Evolutionary conservation across 2,888 invertebrate species (phyloP).

Genomic region (Altica lythri): DNA sequence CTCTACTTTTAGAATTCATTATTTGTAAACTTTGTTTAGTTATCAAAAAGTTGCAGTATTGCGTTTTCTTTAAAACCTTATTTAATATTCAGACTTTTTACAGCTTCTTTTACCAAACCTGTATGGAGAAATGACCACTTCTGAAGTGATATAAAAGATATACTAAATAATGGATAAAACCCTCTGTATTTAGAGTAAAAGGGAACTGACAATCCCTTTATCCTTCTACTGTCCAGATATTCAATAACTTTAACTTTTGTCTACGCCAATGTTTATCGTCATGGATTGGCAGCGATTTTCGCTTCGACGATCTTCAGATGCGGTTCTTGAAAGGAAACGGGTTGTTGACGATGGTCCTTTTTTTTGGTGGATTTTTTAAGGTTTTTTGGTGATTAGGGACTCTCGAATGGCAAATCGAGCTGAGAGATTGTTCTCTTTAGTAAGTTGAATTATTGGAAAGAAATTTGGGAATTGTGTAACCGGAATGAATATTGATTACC

Average conservation of each 20-base stretch:
- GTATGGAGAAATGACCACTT: too few species aligned
- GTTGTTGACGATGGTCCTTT: slow-evolving; percentile 31
- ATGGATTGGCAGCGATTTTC: slow-evolving; percentile 19
- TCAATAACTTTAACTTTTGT: neutral
- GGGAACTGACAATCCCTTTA: too few species aligned
- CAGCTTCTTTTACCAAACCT: too few species aligned
- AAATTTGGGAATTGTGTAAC: slow-evolving; percentile 4
- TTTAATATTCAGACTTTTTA: too few species aligned
- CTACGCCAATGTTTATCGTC: slow-evolving; percentile 10
- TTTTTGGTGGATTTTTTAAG: slow-evolving; percentile 21
- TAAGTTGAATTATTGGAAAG: slow-evolving; percentile 15
- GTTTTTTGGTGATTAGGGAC: slow-evolving; percentile 24
- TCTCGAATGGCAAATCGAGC: slow-evolving; percentile 22
- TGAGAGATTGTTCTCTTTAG: slow-evolving; percentile 11
- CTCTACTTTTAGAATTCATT: too few species aligned
- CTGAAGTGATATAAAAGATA: too few species aligned
- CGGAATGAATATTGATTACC: slow-evolving; percentile 13
- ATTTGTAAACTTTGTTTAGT: too few species aligned
- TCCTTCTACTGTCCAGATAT: too few species aligned
- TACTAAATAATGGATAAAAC: too few species aligned
- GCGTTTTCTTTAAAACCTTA: too few species aligned
- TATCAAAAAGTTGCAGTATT: too few species aligned
- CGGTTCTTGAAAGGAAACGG: slow-evolving; percentile 26
- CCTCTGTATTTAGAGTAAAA: too few species aligned
- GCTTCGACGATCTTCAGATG: slow-evolving; percentile 21